Conservation (phyloP, 2,113 vertebrate genomes). For the Machaerirhynchus nigripectus region DNA sequence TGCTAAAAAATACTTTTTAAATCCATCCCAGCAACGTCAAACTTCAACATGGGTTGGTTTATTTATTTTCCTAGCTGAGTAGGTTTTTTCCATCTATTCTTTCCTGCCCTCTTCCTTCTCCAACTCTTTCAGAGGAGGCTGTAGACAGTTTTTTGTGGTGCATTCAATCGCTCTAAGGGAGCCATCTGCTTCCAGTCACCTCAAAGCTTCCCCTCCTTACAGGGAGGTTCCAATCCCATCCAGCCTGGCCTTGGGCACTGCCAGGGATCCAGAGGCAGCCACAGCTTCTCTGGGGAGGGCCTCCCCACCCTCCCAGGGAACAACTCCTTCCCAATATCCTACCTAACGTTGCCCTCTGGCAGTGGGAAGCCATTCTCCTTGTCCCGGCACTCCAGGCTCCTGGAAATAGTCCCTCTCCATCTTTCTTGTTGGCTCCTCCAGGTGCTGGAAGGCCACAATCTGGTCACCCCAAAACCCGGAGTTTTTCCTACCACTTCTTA, state of each 20-base stretch:
- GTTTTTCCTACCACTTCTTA: background rate
- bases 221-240: fast-evolving
- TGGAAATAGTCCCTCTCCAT: background rate
- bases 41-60: background rate
- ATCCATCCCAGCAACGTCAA: background rate
- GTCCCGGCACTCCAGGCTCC: background rate
- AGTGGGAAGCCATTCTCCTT: background rate
- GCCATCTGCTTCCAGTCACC: background rate
- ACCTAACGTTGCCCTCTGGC: fast-evolving
- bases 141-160: background rate
- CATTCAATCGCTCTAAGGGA: background rate
- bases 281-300: background rate
- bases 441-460: background rate
- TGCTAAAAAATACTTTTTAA: background rate
- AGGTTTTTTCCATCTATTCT: background rate
- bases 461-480: background rate
- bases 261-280: background rate
- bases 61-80: background rate
- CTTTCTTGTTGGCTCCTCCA: background rate
- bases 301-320: fast-evolving
- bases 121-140: background rate
- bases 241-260: fast-evolving
- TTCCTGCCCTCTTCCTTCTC: background rate
- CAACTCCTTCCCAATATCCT: background rate
- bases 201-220: background rate